Base-by-base conservation (phyloP, 2,113 vertebrate species). In the Arvicanthis niloticus region DNA sequence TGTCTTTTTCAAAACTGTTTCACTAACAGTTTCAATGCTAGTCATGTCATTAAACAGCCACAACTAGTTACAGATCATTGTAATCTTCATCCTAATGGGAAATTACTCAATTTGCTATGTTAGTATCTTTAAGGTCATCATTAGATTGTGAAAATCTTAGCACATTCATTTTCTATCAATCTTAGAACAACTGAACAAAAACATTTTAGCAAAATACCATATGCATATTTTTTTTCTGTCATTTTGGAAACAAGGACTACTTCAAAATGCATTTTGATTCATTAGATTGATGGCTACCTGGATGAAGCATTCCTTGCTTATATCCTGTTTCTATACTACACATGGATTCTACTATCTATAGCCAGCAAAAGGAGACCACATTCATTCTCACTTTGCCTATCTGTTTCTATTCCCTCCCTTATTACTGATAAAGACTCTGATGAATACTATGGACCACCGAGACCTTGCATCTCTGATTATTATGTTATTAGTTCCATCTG, bases 301-400 rank as follows among this genome's bases (percentile, higher is more conserved):
- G 19, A 31, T 90, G 6, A 85, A 21, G 2, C 1, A 22, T 19
- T n/a, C 19, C 60, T 91, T 70, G 7, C 16, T 88, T 51, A 26
- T n/a, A 13, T 26, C 76, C 51, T 73, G 16, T 1, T 76, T 94
- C 24, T 58, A 24, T 34, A 87, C n/a, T 12, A 10, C 34, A 62
- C 12, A 6, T 42, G 4, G 1, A 37, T 19, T 48, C 0, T 0
- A 37, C 7, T 6, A 73, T 68, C 62, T 73, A 75, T 60, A 65
- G 16, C 21, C 4, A 56, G 65, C 2, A 51, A 37, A 5, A 16
- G 65, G 10, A 34, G 9, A 5, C 10, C 3, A 15, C 3, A 0
- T 37, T 67, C 19, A 22, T 70, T 37, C 7, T 73, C 9, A n/a
- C 7, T 9, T 5, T 19, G 4, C 7, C 40, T 8, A 34, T 60